Percentiles rank a stretch among this genome's conserved stretches.
Conservation (phyloP, 1,140 invertebrate genomes). For the Eurosta solidaginis region DNA sequence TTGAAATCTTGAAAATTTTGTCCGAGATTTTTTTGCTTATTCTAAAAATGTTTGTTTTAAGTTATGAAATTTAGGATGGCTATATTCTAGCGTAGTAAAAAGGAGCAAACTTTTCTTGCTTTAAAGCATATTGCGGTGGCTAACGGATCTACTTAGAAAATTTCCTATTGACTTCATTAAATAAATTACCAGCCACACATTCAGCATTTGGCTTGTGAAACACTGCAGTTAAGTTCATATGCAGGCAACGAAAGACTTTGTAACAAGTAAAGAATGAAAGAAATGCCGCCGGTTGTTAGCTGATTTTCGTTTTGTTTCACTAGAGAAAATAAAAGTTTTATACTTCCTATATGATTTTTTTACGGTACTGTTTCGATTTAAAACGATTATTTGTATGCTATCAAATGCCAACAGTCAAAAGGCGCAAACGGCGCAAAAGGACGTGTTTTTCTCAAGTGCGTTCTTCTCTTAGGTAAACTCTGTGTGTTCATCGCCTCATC, state of each 20-base stretch:
- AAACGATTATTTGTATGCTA: too few species aligned
- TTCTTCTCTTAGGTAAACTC: too few species aligned
- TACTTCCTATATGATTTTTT: neutral
- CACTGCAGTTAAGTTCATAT: neutral
- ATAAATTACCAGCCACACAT: neutral
- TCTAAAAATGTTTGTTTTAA: too few species aligned
- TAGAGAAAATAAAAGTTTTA: neutral
- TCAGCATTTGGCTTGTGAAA: neutral
- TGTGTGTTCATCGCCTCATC: neutral
- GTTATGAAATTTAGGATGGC: too few species aligned
- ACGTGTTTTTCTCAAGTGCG: neutral
- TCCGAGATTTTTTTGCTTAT: too few species aligned
- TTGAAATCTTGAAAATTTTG: too few species aligned
- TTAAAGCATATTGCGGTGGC: neutral
- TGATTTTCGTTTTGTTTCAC: neutral
- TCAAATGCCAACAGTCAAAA: neutral
- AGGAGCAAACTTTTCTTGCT: too few species aligned
- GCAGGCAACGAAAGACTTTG: neutral
- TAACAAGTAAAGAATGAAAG: neutral
- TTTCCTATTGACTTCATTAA: neutral
- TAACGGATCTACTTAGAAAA: neutral
- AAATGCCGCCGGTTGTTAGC: neutral
- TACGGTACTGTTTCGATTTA: neutral
- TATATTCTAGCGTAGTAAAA: too few species aligned
- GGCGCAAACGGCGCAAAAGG: constrained; percentile 13